phyloP scores from a whole-genome alignment of 2,113 vertebrate species.

The Xenus cinereus region DNA sequence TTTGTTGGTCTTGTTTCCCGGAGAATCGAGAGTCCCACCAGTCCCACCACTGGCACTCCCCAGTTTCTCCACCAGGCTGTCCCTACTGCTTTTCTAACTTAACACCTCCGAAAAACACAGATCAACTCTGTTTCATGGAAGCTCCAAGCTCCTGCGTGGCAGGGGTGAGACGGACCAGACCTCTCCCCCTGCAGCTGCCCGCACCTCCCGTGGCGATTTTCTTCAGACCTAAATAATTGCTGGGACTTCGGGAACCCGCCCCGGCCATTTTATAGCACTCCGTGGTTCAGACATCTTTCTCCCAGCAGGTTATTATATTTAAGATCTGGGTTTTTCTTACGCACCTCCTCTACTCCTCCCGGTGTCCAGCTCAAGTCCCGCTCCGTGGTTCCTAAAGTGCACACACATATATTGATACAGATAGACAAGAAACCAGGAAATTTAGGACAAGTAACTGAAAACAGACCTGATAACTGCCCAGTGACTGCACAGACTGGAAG shows the following conservation, averaged over 20 bases:
- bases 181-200: background rate
- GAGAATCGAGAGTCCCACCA: background rate
- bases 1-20: background rate
- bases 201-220: rapidly evolving
- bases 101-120: rapidly evolving
- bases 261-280: background rate
- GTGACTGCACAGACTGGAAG: conserved; percentile 11
- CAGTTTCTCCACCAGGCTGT: background rate
- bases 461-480: conserved; percentile 28
- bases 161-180: background rate
- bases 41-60: background rate
- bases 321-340: background rate
- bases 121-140: rapidly evolving
- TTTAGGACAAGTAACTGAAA: conserved; percentile 32
- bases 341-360: background rate
- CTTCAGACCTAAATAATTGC: background rate
- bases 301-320: background rate
- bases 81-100: background rate
- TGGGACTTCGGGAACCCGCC: background rate
- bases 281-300: background rate
- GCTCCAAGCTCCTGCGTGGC: background rate
- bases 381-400: conserved; percentile 7
- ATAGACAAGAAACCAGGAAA: background rate
- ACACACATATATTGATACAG: background rate
- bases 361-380: conserved; percentile 28